Percentiles rank a stretch among this genome's conserved stretches.
Evolutionary conservation across 2,797 vertebrate genomes (phyloP).

Genomic region (Neopelma chrysocephalum): DNA sequence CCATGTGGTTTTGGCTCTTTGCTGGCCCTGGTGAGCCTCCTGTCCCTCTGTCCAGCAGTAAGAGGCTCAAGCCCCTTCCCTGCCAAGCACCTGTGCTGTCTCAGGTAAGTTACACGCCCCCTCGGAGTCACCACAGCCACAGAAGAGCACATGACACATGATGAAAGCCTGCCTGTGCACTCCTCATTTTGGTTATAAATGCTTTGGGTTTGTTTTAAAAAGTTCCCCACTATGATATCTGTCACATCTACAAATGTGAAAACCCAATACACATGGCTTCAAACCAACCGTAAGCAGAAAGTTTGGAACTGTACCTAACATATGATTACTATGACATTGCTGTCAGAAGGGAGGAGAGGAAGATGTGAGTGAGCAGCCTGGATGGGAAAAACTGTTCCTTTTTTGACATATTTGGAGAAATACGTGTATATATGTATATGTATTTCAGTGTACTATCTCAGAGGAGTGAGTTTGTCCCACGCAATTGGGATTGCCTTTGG

Average conservation of each 20-base stretch:
- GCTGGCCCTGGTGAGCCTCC: background rate
- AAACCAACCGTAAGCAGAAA: background rate
- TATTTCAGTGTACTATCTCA: background rate
- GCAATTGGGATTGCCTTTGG: fast-evolving
- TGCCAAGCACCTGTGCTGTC: background rate
- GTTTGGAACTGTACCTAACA: background rate
- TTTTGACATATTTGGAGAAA: background rate
- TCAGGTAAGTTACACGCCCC: background rate
- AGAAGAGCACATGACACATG: background rate
- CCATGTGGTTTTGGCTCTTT: fast-evolving
- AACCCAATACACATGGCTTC: background rate
- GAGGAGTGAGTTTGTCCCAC: background rate
- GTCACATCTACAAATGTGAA: background rate
- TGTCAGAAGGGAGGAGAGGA: background rate
- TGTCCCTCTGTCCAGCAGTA: background rate
- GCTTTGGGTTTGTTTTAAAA: background rate
- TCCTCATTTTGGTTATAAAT: background rate
- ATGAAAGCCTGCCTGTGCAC: background rate
- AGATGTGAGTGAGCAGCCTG: background rate
- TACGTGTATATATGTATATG: fast-evolving
- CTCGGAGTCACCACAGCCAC: background rate
- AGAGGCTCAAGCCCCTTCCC: background rate
- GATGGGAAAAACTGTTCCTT: background rate
- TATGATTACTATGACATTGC: background rate
- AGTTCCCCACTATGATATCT: background rate